A percentile compares a stretch with the other conserved stretches of the same genome.
phyloP scores from a whole-genome alignment of 2,113 vertebrate species.

The Romanogobio albipinnatus region DNA sequence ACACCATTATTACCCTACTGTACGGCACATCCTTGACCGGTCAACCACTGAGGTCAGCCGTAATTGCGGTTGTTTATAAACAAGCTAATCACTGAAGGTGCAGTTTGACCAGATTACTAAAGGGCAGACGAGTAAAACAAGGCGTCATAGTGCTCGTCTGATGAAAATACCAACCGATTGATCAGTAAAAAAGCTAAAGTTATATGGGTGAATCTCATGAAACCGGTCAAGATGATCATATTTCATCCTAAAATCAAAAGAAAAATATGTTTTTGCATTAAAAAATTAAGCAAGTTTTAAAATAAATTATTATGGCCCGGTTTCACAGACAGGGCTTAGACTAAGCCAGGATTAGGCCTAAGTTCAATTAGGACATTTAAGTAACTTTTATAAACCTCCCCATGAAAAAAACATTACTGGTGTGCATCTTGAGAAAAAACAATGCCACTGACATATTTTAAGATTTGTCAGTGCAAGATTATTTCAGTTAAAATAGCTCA shows the following conservation, averaged over 20 bases:
- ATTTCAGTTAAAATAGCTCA: too few species aligned
- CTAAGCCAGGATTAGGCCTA: too few species aligned
- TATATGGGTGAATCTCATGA: background rate
- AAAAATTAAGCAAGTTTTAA: too few species aligned
- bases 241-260: background rate
- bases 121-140: background rate
- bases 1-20: slow-evolving; percentile 41
- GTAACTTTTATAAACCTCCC: too few species aligned
- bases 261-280: too few species aligned
- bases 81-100: slow-evolving; percentile 54
- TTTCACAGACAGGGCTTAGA: too few species aligned
- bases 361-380: too few species aligned
- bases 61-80: slow-evolving; percentile 59
- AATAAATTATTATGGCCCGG: too few species aligned
- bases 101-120: slow-evolving; percentile 22
- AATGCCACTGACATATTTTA: too few species aligned
- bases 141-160: background rate
- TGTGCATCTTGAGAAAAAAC: too few species aligned
- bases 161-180: background rate
- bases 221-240: background rate
- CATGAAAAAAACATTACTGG: too few species aligned
- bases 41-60: slow-evolving; percentile 52
- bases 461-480: too few species aligned
- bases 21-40: slow-evolving; percentile 51
- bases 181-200: background rate